Conservation (phyloP, 2,888 invertebrate species). For the Hypsopygia costalis region DNA sequence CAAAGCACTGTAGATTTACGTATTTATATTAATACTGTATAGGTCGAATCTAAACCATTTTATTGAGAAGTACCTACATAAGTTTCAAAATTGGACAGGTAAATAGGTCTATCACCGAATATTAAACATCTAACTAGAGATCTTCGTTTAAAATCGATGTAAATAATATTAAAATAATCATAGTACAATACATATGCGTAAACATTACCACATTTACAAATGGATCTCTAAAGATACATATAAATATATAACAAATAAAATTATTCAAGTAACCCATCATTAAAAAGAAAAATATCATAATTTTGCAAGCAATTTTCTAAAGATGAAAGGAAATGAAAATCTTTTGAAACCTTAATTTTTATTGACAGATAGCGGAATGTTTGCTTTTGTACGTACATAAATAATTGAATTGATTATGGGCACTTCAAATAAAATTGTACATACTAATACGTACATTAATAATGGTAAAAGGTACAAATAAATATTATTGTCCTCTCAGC, state of each 20-base stretch:
- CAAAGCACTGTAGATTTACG: constrained; percentile 30
- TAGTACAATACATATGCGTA: constrained; percentile 32
- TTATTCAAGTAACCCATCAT: constrained; percentile 1
- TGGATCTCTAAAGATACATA: constrained; percentile 6
- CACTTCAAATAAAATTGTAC: no score
- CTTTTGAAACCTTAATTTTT: constrained; percentile 1
- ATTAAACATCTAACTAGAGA: constrained; percentile 28
- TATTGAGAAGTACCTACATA: constrained; percentile 19
- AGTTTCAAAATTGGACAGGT: constrained; percentile 30
- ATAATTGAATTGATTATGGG: background rate
- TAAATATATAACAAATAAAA: constrained; percentile 7
- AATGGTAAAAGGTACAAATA: background rate
- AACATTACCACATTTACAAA: constrained; percentile 5
- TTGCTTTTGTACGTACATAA: background rate
- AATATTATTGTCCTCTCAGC: background rate
- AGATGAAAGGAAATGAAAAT: constrained; percentile 7
- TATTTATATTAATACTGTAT: constrained; percentile 12
- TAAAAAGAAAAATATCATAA: constrained; percentile 1
- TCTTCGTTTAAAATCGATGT: constrained; percentile 39
- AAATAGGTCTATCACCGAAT: constrained; percentile 23
- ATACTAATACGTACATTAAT: no score
- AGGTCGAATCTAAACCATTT: constrained; percentile 13
- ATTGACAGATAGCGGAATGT: constrained; percentile 1
- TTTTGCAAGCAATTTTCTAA: background rate
- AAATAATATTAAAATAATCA: background rate